phyloP scores from a whole-genome alignment of 2,113 vertebrate genomes.

The Tonatia bakeri region DNA sequence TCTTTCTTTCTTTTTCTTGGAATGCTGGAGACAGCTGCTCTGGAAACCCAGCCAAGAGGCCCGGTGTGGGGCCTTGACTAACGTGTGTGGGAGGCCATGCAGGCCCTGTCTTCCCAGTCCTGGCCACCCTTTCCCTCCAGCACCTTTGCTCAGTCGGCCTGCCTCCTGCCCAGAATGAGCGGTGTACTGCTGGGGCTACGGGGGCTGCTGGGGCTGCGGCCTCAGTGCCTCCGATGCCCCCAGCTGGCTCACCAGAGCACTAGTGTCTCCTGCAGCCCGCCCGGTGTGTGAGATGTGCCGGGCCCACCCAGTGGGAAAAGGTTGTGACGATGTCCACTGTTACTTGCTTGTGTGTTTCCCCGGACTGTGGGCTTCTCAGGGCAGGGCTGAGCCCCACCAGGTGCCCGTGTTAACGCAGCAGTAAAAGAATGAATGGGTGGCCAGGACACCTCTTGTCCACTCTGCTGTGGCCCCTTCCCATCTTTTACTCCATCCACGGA shows the following conservation, averaged over 20 bases:
- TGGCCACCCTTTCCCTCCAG: not conserved
- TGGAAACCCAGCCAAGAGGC: not conserved
- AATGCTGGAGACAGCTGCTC: not conserved
- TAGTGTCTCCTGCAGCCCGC: not conserved
- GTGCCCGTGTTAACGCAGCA: not conserved
- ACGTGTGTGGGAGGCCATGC: not conserved
- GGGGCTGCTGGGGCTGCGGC: not conserved
- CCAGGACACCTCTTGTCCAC: not conserved
- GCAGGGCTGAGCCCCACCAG: not conserved
- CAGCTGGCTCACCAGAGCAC: not conserved
- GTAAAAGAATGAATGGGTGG: not conserved
- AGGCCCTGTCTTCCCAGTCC: not conserved
- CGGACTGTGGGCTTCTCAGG: not conserved
- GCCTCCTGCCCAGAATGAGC: not conserved
- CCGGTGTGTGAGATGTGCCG: not conserved
- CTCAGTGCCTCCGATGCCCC: not conserved
- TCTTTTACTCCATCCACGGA: not conserved
- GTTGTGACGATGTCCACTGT: not conserved
- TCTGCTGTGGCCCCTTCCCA: too few species aligned
- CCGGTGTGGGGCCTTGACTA: not conserved
- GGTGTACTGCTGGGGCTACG: too few species aligned
- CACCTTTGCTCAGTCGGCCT: not conserved
- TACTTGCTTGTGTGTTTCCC: not conserved
- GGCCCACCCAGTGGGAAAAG: not conserved
- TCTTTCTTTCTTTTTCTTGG: not conserved